phyloP scores from a whole-genome alignment of 2,797 vertebrate genomes.

The Coreius guichenoti region DNA sequence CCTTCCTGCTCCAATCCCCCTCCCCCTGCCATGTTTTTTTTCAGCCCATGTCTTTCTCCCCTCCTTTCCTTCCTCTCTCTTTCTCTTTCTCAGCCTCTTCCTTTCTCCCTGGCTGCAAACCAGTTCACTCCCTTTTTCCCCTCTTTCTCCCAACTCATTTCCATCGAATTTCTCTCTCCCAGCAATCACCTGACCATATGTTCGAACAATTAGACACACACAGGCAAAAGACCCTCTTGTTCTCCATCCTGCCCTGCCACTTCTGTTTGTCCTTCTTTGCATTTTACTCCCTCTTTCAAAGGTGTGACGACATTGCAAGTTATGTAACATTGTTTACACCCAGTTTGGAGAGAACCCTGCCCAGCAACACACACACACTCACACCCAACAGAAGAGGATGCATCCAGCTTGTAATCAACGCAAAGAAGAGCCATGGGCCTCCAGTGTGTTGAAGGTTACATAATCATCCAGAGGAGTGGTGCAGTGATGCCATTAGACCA shows the following conservation, averaged over 20 bases:
- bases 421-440: slow-evolving; percentile 48
- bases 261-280: slow-evolving; percentile 27
- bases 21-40: slow-evolving; percentile 51
- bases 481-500: slow-evolving; percentile 71
- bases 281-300: slow-evolving; percentile 50
- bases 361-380: slow-evolving; percentile 67
- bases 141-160: slow-evolving; percentile 28
- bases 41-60: slow-evolving; percentile 45
- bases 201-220: slow-evolving; percentile 20
- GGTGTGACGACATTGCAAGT: slow-evolving; percentile 70
- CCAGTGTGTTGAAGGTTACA: slow-evolving; percentile 63
- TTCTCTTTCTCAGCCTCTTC: slow-evolving; percentile 43
- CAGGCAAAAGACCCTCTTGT: slow-evolving; percentile 31
- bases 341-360: slow-evolving; percentile 72
- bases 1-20: slow-evolving; percentile 37
- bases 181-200: slow-evolving; percentile 7
- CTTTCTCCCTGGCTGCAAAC: slow-evolving; percentile 53
- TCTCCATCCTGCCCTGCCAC: slow-evolving; percentile 18
- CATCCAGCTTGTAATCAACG: slow-evolving; percentile 65
- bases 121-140: slow-evolving; percentile 54
- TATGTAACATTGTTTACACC: slow-evolving; percentile 80
- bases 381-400: slow-evolving; percentile 51
- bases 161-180: slow-evolving; percentile 28
- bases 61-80: slow-evolving; percentile 57
- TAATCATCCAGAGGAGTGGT: slow-evolving; percentile 68